These are phyloP conservation scores for Pseudorhiza aurosa DNA, from an alignment of 30 jellyfish, hydroid and myxozoan genomes.

Conservation along the genomic window DNA sequence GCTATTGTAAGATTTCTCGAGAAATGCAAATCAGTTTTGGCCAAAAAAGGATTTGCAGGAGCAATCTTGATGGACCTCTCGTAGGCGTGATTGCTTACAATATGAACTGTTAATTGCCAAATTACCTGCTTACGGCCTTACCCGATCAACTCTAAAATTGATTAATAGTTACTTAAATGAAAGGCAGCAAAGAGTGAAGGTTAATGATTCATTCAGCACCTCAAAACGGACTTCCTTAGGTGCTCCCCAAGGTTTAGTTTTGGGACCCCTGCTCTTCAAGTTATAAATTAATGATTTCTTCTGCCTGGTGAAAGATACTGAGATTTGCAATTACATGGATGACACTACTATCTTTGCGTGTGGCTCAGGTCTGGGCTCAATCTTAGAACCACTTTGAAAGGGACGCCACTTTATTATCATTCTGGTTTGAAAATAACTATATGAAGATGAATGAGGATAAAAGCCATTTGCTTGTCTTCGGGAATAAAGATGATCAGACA, in stretches of 20 bases:
- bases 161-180: constrained; percentile 13
- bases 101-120: constrained; percentile 41
- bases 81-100: constrained; percentile 29
- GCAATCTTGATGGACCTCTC: constrained; percentile 35
- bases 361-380: constrained; percentile 27
- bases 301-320: constrained; percentile 36
- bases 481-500: constrained; percentile 33
- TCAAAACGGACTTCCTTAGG: constrained; percentile 2
- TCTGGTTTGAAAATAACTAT: constrained; percentile 51
- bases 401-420: constrained; percentile 28
- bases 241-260: constrained; percentile 55
- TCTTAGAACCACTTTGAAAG: constrained; percentile 53
- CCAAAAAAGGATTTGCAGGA: constrained; percentile 15
- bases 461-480: constrained; percentile 47
- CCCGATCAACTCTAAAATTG: constrained; percentile 11
- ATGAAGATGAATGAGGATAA: constrained; percentile 45
- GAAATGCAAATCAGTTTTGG: constrained; percentile 14
- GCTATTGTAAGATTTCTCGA: constrained; percentile 20
- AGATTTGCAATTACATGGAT: constrained; percentile 32
- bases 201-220: constrained; percentile 28
- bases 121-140: constrained; percentile 36
- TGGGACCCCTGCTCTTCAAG: constrained; percentile 34
- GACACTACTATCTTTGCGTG: constrained; percentile 30
- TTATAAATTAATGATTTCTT: constrained; percentile 17
- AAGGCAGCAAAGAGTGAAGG: constrained; percentile 6